Base-by-base conservation (phyloP, 2,797 vertebrate genomes). In the Denticeps clupeoides region DNA sequence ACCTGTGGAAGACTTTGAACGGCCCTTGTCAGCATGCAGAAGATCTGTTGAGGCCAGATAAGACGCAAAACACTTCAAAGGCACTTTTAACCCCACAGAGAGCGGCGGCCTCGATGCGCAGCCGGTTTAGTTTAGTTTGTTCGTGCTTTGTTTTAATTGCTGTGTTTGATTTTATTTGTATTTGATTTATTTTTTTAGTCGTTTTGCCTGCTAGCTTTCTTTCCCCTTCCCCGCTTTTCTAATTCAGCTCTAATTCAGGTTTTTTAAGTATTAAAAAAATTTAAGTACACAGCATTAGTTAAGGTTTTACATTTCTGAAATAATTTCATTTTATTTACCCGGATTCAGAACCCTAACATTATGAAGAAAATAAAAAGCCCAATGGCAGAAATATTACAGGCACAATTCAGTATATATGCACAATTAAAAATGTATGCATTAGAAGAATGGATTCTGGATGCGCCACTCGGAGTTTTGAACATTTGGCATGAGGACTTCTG, bases 1-100 rank as follows among this genome's bases (percentile, higher is more conserved):
- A 72, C 60, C 57, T 55, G 27, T 25, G 67, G 60, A 47, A 60
- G 48, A 54, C 37, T 45, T 67, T 62, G 40, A 56, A 58, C 53
- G 71, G 50, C 51, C 53, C 42, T 26, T 46, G 65, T 47, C 69
- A 66, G 65, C 63, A 55, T 60, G 68, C 41, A 15, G 55, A 44
- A 65, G 62, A 71, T 71, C 49, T 79, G 79, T 58, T 67, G 48
- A 60, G 66, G 35, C 61, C 69, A 46, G 78, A 84, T 82, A 80
- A 82, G 67, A 53, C 67, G 45, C 53, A 49, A 54, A 3, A 63
- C 60, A 70, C 69, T 68, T 79, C 60, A 74, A 62, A 76, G 60
- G 56, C 61, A 55, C 49, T 46, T 67, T 56, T 38, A 62, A 64
- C 65, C 65, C 55, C 58, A 52, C 56, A 48, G 51, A 66, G 60